Evolutionary conservation across 2,113 vertebrate genomes (phyloP), one percentile per base, ranked within the genome.

Genomic region (Jaculus jaculus): DNA sequence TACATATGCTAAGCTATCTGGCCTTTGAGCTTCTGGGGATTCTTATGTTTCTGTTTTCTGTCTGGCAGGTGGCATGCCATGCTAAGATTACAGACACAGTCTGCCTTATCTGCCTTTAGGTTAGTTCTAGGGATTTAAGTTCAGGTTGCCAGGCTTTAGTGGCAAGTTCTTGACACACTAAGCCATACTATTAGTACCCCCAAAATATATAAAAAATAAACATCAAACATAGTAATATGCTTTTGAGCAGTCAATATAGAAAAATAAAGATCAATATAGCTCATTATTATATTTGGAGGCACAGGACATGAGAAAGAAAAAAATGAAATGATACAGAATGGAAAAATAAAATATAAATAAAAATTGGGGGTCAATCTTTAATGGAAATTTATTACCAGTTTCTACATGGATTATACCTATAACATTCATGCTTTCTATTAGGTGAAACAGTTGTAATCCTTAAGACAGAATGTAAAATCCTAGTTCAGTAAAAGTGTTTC

Each of bases 401-500:
- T 34, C 0, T 85, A 4, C 78, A 78, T 3, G 60, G 63, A 60
- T 32, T 9, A 81, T 84, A 39, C 18, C 2, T 16, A 2, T 58
- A 42, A 54, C 51, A 60, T 74, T n/a, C 65, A 26, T 39, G 28
- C 42, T 13, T 90, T 94, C 66, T 20, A 21, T 73, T 39, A 28
- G 9, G 77, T 78, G 34, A 94, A 68, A 5, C 73, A 77, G 66
- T 74, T 93, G 39, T 66, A 94, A 84, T 51, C 7, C 60, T 74
- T 77, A 72, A 91, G 54, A 84, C 58, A 93, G 68, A 94, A 66
- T 87, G 63, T 80, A 94, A 80, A 92, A 91, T 77, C 54, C 16
- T 63, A 69, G 10, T 68, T 93, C 73, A 91, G 5, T 74, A 37
- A 42, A 81, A 87, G 21, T 28, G 51, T 54, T 92, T 37, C 78